These are phyloP conservation scores for Heliconius hortense DNA, from an alignment of 2,888 invertebrate species.

Conservation along the genomic window DNA sequence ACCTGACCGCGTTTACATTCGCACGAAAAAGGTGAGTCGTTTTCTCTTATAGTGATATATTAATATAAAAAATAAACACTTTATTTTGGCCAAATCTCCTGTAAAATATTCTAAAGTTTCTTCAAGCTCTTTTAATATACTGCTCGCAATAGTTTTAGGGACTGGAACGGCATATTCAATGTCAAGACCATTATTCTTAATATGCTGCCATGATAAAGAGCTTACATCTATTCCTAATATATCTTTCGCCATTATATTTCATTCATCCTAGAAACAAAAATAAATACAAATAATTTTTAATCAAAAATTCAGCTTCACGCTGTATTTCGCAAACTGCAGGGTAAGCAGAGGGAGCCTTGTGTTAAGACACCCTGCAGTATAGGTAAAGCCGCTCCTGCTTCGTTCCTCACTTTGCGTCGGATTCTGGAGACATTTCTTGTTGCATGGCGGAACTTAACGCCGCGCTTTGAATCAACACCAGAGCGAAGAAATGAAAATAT, in stretches of 20 bases:
- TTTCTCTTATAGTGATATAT: neutral
- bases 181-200: conserved; percentile 78
- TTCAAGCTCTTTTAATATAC: conserved; percentile 79
- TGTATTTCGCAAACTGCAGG: no score
- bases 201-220: conserved; percentile 61
- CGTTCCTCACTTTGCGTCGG: no score
- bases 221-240: conserved; percentile 53
- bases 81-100: conserved; percentile 83
- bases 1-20: neutral
- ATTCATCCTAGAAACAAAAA: conserved; percentile 11
- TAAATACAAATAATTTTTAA: neutral
- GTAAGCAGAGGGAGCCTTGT: no score
- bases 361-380: no score
- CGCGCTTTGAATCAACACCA: no score
- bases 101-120: conserved; percentile 82
- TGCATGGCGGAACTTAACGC: no score
- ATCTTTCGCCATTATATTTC: conserved; percentile 40
- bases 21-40: no score
- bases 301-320: no score
- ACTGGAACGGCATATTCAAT: conserved; percentile 81
- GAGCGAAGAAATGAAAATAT: no score
- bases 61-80: conserved; percentile 50
- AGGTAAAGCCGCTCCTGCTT: no score
- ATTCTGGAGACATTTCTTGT: no score
- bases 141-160: conserved; percentile 67